phyloP scores from a whole-genome alignment of 2,113 vertebrate species.

The Anarhynchus alexandrinus region DNA sequence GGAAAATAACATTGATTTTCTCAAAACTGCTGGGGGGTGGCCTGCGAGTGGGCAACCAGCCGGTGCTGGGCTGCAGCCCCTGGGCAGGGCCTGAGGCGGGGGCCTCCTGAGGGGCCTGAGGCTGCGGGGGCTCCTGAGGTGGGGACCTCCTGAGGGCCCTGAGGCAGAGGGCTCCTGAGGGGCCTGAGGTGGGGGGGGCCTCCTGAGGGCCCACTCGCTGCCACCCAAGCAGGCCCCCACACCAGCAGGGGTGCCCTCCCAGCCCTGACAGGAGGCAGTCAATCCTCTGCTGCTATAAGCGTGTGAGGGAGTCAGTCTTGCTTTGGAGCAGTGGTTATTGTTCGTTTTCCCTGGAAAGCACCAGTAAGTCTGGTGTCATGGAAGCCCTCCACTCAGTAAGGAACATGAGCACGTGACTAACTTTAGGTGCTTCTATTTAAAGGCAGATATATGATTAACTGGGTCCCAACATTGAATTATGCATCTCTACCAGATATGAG shows the following conservation, averaged over 20 bases:
- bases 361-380: accelerated
- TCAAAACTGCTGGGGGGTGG: accelerated
- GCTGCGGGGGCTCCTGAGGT: too few relatives aligned
- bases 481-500: not conserved
- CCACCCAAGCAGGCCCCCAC: not conserved
- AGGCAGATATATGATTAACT: not conserved
- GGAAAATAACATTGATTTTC: accelerated
- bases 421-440: accelerated
- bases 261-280: not conserved
- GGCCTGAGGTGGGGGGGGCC: not conserved
- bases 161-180: not conserved
- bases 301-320: accelerated
- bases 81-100: not conserved
- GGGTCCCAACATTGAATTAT: accelerated
- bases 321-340: not conserved
- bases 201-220: not conserved
- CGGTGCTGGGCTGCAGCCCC: accelerated
- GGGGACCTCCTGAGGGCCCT: not conserved
- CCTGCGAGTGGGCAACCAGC: not conserved
- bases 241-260: accelerated
- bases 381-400: not conserved
- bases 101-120: not conserved
- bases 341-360: not conserved
- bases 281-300: accelerated
- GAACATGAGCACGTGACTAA: accelerated